These are phyloP conservation scores for Ceuthmochares aereus DNA, from an alignment of 2,113 vertebrate species.

Conservation along the genomic window DNA sequence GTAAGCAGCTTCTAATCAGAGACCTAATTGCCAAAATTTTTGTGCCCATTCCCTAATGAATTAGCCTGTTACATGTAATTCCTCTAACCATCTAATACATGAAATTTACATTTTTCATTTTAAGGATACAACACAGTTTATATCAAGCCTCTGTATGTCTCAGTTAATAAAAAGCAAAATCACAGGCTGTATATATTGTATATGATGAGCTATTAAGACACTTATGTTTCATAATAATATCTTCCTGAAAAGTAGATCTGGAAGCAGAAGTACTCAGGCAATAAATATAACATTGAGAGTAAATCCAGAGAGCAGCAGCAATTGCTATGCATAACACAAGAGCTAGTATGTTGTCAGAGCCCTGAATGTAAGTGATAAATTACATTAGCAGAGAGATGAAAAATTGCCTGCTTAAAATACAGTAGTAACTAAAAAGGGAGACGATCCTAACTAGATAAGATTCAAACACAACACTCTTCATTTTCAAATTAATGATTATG, in stretches of 20 bases:
- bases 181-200: neutral
- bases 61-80: neutral
- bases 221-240: neutral
- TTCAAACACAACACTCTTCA: neutral
- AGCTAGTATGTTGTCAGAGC: slow-evolving; percentile 36
- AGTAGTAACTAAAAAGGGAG: slow-evolving; percentile 45
- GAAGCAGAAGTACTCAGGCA: neutral
- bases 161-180: neutral
- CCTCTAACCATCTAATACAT: neutral
- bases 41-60: neutral
- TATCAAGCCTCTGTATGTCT: neutral
- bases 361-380: slow-evolving; percentile 56
- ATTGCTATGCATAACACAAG: slow-evolving; percentile 50
- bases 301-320: slow-evolving; percentile 28
- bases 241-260: neutral
- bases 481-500: slow-evolving; percentile 10
- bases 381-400: slow-evolving; percentile 31
- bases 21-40: neutral
- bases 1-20: slow-evolving; percentile 9
- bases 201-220: neutral
- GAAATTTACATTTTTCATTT: neutral
- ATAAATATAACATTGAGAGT: neutral
- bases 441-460: slow-evolving; percentile 52
- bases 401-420: slow-evolving; percentile 69
- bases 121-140: neutral